Base-by-base conservation (phyloP, 2,113 vertebrate species). In the Limnothrissa miodon region DNA sequence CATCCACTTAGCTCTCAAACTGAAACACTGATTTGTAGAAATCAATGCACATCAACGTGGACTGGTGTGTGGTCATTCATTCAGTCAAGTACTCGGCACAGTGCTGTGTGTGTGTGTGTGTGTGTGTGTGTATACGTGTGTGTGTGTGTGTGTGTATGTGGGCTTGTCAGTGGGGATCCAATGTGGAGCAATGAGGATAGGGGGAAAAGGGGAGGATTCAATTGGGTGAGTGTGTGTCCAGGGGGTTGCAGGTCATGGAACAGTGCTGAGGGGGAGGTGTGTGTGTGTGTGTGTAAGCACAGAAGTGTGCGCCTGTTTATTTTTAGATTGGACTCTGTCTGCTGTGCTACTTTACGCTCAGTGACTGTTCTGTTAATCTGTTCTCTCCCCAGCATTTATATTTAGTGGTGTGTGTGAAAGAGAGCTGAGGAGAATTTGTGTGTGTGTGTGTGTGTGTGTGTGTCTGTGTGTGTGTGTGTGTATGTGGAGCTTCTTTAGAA, bases 391-490 rank as follows among this genome's bases (percentile, higher is more conserved):
- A 46, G 15, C 62, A 46, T 45, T 45, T n/a, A 44, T 39, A 45
- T 82, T 45, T 29, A 45, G 23, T 39, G 42, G 80, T n/a, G 39
- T 5, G 33, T 53, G 53, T 81, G 51, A 25, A 39, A 51, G 39
- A 4, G 25, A 23, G 78, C 29, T 4, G 10, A 33, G 25, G 36
- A 39, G 8, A 39, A 39, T 10, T 11, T 23, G 7, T 62, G 53
- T 44, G 83, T 25, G 53, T 44, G 82, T 53, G 80, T n/a, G 39
- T 5, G 33, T 53, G 53, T 81, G 51, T n/a, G 29, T 53, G 29
- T 83, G 78, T 80, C 46, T 36, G 46, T 81, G 19, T 84, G 79
- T 42, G 79, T 51, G 82, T 81, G 70, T 56, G 39, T 79, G 56
- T 25, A 6, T 4, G 56, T n/a, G 19, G 25, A 4, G 25, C 9